phyloP scores from a whole-genome alignment of 2,113 vertebrate genomes.

The Pygoscelis adeliae region DNA sequence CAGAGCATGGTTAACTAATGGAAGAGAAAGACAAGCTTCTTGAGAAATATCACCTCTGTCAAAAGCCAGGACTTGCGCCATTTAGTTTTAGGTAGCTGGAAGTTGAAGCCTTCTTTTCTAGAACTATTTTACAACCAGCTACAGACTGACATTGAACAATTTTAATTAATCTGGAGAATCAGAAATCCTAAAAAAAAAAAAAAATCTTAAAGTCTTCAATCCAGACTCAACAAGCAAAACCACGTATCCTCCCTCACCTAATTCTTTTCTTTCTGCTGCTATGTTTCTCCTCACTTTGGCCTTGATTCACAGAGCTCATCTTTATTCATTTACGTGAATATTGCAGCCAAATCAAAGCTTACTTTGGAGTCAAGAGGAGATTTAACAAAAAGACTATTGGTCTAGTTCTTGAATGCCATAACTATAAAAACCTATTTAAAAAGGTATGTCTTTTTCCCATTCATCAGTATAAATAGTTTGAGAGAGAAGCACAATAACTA shows the following conservation, averaged over 20 bases:
- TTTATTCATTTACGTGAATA: neutral
- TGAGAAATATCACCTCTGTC: neutral
- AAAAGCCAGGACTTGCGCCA: neutral
- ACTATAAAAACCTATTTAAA: neutral
- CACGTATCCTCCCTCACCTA: neutral
- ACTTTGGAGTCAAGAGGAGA: neutral
- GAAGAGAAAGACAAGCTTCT: neutral
- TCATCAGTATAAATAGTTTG: neutral
- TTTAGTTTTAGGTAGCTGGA: neutral
- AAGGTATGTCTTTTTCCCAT: neutral
- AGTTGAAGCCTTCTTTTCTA: neutral
- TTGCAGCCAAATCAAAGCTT: conserved; percentile 1
- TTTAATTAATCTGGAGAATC: neutral
- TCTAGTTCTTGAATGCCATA: neutral
- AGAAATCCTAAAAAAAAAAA: neutral
- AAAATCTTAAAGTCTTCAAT: neutral
- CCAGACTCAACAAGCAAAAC: neutral
- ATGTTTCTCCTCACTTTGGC: neutral
- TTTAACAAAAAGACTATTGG: neutral
- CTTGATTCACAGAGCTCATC: neutral
- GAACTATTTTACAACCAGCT: neutral
- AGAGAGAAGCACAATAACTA: neutral
- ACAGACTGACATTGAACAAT: neutral
- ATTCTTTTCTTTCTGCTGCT: neutral
- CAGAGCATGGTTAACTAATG: neutral